A percentile compares a stretch with the other conserved stretches of the same genome.
Evolutionary conservation across 2,113 vertebrate species (phyloP).

Genomic region (Pao palembangensis): DNA sequence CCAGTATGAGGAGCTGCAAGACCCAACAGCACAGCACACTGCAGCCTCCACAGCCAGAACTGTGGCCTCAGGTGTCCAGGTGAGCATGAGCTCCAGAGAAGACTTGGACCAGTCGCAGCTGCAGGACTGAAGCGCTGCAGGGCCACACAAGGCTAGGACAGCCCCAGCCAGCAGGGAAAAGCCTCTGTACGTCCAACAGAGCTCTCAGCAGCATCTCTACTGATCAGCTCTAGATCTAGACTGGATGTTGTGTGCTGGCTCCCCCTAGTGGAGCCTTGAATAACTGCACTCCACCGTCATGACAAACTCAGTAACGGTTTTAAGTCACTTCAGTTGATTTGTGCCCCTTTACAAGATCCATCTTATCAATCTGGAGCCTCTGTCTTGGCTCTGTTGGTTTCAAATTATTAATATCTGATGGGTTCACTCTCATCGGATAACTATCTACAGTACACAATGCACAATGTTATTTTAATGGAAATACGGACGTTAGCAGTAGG

Average conservation of each 20-base stretch:
- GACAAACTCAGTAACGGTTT: not conserved
- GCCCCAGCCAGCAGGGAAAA: constrained; percentile 9
- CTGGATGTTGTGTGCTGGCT: constrained; percentile 33
- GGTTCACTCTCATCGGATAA: too few species aligned
- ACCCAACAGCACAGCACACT: constrained; percentile 12
- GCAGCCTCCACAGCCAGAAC: constrained; percentile 45
- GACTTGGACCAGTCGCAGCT: constrained; percentile 55
- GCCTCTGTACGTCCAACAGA: not conserved
- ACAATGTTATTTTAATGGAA: too few species aligned
- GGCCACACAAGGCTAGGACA: constrained; percentile 7
- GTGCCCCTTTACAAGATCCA: too few species aligned
- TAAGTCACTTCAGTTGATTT: not conserved
- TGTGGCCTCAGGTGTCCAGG: constrained; percentile 24
- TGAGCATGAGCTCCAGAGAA: constrained; percentile 24
- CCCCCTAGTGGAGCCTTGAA: constrained; percentile 49
- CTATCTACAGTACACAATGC: too few species aligned
- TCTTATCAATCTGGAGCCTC: too few species aligned
- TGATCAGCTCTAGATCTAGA: constrained; percentile 2
- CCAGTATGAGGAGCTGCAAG: constrained; percentile 74
- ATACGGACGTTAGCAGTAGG: too few species aligned
- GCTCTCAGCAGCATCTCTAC: constrained; percentile 8
- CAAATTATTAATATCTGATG: too few species aligned
- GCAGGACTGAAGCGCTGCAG: constrained; percentile 25
- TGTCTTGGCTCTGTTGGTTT: too few species aligned
- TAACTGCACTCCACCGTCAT: constrained; percentile 17